Base-by-base conservation (phyloP, 2,113 vertebrate species). In the Nycticebus coucang region DNA sequence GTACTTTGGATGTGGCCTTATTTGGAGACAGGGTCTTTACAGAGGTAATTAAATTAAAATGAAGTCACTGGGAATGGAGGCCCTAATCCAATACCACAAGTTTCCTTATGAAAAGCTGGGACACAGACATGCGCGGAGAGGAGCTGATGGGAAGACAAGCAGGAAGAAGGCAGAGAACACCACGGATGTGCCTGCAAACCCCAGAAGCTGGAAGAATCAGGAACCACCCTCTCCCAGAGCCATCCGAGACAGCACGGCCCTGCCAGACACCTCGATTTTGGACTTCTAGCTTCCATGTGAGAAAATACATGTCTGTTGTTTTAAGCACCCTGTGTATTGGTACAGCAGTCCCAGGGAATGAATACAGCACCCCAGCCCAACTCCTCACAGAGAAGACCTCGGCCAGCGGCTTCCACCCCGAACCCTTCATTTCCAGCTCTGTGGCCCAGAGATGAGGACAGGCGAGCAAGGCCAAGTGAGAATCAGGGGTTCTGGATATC, bases 351-450 rank as follows among this genome's bases (percentile, higher is more conserved):
- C 33, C 24, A 50, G 53, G 62, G 24, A 64, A 55, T 30, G 18
- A 28, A n/a, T 3, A 33, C 0, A 59, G 45, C 4, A 9, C 28
- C 22, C 19, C 26, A 13, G 5, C 21, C 26, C 66, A 81, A 33
- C 64, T 77, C 24, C 22, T 13, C 21, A 5, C 4, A 9, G 60
- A 45, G 33, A 53, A 37, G 68, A 21, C 14, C 26, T 37, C 35
- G 14, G 37, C 30, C 1, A 33, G 26, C 17, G 50, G 66, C 41
- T 88, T 62, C 50, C 11, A 2, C 3, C 15, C 55, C 30, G 4
- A 7, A 1, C 9, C 3, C 17, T 90, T 0, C 0, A n/a, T 60
- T 80, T n/a, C 53, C 55, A 62, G 55, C 18, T 50, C 15, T 2
- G 11, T 50, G 66, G 22, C 19, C 45, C 4, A 33, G 64, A 83